Conservation (phyloP, 92 coral and sea anemone genomes). For the Isaurus tuberculatus region DNA sequence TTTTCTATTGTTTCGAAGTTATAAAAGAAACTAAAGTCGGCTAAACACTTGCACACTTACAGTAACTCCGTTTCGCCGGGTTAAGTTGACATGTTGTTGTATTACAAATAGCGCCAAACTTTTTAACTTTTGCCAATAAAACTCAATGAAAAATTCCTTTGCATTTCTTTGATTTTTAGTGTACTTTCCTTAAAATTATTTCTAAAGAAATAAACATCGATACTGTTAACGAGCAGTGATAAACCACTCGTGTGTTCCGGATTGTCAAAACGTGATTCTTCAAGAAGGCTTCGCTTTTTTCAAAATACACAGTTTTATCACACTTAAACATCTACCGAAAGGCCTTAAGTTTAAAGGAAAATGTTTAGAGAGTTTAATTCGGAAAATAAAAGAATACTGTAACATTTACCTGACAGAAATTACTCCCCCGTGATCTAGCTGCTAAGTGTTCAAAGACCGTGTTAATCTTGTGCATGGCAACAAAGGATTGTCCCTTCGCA, state of each 20-base stretch:
- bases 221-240: background rate
- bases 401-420: background rate
- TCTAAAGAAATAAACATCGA: background rate
- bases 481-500: conserved; percentile 26
- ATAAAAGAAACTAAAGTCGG: background rate
- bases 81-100: background rate
- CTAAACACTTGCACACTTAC: background rate
- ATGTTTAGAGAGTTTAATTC: background rate
- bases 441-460: background rate
- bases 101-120: background rate
- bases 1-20: background rate
- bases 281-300: background rate
- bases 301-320: background rate
- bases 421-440: background rate
- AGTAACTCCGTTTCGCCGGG: background rate
- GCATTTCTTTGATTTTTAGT: background rate
- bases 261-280: background rate
- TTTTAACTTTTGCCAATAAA: background rate
- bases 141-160: background rate
- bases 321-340: background rate
- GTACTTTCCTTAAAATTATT: background rate
- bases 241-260: conserved; percentile 17
- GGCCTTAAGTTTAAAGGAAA: background rate
- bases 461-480: conserved; percentile 1
- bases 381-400: background rate